A percentile compares a stretch with the other conserved stretches of the same genome.
These are phyloP conservation scores for Dicycla oo DNA, from an alignment of 2,888 invertebrate genomes.

Conservation along the genomic window DNA sequence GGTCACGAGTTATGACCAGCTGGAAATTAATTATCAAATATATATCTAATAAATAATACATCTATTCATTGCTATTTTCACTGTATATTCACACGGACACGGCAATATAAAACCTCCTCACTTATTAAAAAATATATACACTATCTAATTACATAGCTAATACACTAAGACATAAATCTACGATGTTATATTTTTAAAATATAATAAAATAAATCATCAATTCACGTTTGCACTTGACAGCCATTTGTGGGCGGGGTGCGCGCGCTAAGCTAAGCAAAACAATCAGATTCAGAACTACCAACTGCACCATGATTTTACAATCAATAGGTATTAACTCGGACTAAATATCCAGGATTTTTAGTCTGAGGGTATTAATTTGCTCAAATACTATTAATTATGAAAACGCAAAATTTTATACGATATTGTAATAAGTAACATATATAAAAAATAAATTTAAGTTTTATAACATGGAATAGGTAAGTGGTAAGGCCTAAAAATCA, in stretches of 20 bases:
- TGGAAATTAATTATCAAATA: conserved; percentile 65
- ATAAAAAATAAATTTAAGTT: background rate
- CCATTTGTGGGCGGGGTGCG: conserved; percentile 84
- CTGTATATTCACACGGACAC: conserved; percentile 46
- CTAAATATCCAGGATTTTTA: too few species aligned
- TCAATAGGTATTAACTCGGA: conserved; percentile 62
- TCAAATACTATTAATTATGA: conserved; percentile 36
- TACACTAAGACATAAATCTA: conserved; percentile 48
- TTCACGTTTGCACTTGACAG: conserved; percentile 77
- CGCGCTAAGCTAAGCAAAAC: conserved; percentile 81
- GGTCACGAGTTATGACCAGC: conserved; percentile 30
- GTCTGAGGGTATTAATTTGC: conserved; percentile 24
- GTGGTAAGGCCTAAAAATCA: background rate
- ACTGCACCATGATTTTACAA: conserved; percentile 63
- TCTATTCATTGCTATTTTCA: conserved; percentile 47
- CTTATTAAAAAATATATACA: conserved; percentile 55
- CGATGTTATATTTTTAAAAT: conserved; percentile 48
- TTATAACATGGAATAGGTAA: background rate
- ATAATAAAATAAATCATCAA: conserved; percentile 66
- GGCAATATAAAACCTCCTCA: conserved; percentile 49
- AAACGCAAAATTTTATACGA: background rate
- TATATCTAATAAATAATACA: conserved; percentile 46
- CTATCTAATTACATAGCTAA: conserved; percentile 57
- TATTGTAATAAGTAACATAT: background rate
- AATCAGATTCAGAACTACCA: conserved; percentile 77